phyloP scores from a whole-genome alignment of 2,888 invertebrate species.

The Synanthedon vespiformis region DNA sequence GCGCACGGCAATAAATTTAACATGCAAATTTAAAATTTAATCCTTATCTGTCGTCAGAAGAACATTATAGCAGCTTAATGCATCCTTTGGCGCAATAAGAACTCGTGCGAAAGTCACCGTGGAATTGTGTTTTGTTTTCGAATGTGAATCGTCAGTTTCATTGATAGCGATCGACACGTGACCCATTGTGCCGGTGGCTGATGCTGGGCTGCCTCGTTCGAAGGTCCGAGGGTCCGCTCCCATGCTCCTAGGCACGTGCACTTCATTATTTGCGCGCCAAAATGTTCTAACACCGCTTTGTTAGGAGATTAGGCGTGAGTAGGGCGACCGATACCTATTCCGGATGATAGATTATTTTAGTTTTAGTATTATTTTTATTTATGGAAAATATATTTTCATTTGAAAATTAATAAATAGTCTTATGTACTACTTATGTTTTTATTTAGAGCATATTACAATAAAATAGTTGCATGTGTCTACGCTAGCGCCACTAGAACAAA shows the following conservation, averaged over 20 bases:
- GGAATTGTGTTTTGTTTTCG: conserved; percentile 35
- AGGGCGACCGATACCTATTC: conserved; percentile 8
- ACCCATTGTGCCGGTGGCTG: conserved; percentile 25
- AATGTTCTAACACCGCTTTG: conserved; percentile 67
- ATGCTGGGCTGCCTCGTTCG: conserved; percentile 9
- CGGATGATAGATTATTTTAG: background rate
- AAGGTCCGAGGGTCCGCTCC: conserved; percentile 8
- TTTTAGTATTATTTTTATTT: background rate
- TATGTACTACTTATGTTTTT: no score
- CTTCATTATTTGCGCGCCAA: conserved; percentile 69
- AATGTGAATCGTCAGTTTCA: conserved; percentile 17
- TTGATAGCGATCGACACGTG: conserved; percentile 62
- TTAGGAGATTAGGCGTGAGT: conserved; percentile 65
- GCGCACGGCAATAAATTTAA: background rate
- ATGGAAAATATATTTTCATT: no score
- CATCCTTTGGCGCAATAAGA: background rate
- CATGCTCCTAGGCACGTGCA: conserved; percentile 41
- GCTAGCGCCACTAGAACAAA: no score
- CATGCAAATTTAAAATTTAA: background rate
- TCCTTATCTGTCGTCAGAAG: conserved; percentile 2
- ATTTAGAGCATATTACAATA: no score
- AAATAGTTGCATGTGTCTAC: no score
- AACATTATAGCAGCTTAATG: background rate
- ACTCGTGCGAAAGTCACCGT: background rate
- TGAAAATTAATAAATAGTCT: no score